Percentiles rank a stretch among this genome's conserved stretches.
Conservation (phyloP, 2,113 vertebrate species). For the Rhabdornis inornatus region DNA sequence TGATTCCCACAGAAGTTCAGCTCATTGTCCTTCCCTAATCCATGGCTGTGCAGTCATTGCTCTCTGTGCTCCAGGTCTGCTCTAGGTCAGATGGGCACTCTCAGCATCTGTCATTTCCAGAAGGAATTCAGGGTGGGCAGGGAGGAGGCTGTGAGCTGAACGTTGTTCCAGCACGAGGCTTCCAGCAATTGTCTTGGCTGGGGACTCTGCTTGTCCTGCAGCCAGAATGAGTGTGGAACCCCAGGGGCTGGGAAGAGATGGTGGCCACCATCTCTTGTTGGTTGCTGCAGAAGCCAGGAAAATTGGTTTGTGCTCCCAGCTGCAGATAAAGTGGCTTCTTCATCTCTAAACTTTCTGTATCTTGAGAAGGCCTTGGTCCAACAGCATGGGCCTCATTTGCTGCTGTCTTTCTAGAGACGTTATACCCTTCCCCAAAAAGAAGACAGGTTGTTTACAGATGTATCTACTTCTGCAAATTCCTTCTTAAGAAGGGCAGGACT, state of each 20-base stretch:
- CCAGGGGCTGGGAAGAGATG: background rate
- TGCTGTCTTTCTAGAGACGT: background rate
- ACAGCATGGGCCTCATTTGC: background rate
- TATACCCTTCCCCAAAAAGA: background rate
- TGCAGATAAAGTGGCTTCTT: background rate
- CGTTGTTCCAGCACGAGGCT: background rate
- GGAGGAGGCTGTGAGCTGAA: background rate
- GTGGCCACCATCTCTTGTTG: background rate
- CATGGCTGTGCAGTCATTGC: background rate
- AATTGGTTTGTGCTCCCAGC: background rate
- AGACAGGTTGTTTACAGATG: background rate
- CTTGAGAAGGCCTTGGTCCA: background rate
- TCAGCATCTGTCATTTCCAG: slow-evolving; percentile 15
- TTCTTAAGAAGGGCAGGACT: background rate
- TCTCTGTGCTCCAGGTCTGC: background rate
- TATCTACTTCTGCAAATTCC: background rate
- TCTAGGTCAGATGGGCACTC: background rate
- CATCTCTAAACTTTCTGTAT: background rate
- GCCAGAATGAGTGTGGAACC: background rate
- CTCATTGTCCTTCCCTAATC: slow-evolving; percentile 16
- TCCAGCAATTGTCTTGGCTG: background rate
- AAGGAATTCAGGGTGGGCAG: background rate
- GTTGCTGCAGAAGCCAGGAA: background rate
- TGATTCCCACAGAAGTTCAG: background rate
- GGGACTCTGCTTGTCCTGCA: background rate